These are phyloP conservation scores for Rostratula benghalensis DNA, from an alignment of 2,113 vertebrate genomes.

Conservation along the genomic window DNA sequence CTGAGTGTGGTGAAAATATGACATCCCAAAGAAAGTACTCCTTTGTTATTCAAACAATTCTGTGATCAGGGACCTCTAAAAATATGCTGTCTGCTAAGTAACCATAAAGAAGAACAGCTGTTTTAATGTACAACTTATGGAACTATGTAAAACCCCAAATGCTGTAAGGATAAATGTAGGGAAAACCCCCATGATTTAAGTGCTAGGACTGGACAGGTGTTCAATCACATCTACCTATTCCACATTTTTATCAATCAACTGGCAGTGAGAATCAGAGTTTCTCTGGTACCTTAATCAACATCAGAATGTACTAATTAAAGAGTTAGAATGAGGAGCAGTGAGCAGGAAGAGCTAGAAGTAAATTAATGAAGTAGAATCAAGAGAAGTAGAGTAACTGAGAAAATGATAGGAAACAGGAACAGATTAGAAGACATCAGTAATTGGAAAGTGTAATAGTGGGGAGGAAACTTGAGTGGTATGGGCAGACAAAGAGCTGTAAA, in stretches of 20 bases:
- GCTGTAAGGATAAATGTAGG: background rate
- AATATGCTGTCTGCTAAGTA: background rate
- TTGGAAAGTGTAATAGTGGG: background rate
- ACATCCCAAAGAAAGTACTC: background rate
- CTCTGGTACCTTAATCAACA: background rate
- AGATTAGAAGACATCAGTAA: background rate
- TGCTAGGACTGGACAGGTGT: background rate
- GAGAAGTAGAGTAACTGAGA: background rate
- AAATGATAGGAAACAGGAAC: constrained; percentile 2
- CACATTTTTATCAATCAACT: background rate
- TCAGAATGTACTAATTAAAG: background rate
- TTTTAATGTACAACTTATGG: background rate
- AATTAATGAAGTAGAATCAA: background rate
- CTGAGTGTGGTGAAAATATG: background rate
- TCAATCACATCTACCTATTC: background rate
- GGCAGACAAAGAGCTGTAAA: constrained; percentile 3
- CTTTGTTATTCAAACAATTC: background rate
- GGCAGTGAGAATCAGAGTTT: background rate
- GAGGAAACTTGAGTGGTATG: background rate
- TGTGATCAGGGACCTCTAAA: background rate
- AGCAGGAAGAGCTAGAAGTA: background rate
- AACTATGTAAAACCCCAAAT: background rate
- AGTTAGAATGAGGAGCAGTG: background rate
- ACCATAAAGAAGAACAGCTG: background rate
- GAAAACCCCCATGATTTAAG: background rate